These are phyloP conservation scores for Asobara japonica DNA, from an alignment of 1,140 invertebrate genomes.

Conservation along the genomic window DNA sequence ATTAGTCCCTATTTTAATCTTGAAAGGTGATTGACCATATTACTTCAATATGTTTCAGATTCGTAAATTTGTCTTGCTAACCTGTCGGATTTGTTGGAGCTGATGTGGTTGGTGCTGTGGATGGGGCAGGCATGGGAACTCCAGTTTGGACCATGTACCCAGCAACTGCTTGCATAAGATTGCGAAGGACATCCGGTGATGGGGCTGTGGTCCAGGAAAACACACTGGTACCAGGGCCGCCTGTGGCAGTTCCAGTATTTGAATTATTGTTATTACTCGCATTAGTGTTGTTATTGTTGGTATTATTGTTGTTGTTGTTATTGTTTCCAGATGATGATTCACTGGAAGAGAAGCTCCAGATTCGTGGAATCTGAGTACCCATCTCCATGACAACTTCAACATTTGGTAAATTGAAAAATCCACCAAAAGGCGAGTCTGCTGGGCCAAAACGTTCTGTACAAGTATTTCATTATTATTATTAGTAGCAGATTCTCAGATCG, in stretches of 20 bases:
- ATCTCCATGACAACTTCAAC: conserved; percentile 78
- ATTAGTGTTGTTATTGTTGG: conserved; percentile 53
- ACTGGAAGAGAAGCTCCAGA: conserved; percentile 5
- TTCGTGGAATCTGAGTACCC: conserved; percentile 53
- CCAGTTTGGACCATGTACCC: conserved; percentile 35
- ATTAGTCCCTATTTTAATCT: too few species aligned
- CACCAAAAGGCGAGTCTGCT: conserved; percentile 43
- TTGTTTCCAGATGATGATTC: conserved; percentile 64
- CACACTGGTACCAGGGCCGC: conserved; percentile 50
- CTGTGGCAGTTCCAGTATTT: conserved; percentile 39
- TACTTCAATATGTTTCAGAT: too few species aligned
- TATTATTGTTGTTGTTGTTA: conserved; percentile 57
- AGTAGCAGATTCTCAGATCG: too few species aligned
- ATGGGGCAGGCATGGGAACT: conserved; percentile 32
- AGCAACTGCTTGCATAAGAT: conserved; percentile 69
- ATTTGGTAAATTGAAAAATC: conserved; percentile 63
- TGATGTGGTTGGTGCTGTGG: conserved; percentile 35
- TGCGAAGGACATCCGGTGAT: conserved; percentile 67
- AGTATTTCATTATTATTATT: too few species aligned
- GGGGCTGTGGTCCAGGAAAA: conserved; percentile 51
- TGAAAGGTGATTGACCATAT: too few species aligned
- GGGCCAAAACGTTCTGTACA: conserved; percentile 36
- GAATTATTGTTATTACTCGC: conserved; percentile 42
- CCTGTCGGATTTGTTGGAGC: conserved; percentile 42
- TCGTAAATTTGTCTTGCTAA: too few species aligned